Conservation (phyloP, 2,113 vertebrate species). For the Zapus hudsonius region DNA sequence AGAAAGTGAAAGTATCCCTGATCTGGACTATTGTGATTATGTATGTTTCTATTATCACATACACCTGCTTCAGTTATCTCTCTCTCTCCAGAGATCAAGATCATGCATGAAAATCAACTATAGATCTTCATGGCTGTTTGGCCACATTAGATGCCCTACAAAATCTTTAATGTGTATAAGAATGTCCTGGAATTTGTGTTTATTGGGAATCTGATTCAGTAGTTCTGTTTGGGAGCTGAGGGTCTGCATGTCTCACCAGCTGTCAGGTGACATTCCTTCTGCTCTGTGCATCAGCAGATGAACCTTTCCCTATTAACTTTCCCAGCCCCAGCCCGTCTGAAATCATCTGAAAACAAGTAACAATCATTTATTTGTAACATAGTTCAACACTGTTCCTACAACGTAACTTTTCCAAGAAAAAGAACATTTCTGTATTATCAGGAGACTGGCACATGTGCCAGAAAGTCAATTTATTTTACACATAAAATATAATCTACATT, state of each 20-base stretch:
- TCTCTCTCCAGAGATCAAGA: not conserved
- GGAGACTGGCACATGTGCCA: not conserved
- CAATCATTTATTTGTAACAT: not conserved
- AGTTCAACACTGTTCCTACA: not conserved
- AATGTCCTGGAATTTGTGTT: constrained; percentile 25
- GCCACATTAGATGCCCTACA: not conserved
- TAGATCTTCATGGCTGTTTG: not conserved
- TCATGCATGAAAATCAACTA: not conserved
- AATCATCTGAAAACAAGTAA: constrained; percentile 8
- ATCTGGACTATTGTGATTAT: not conserved
- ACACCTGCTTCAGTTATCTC: constrained; percentile 38
- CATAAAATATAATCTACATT: constrained; percentile 43
- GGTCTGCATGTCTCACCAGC: not conserved
- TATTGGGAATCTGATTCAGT: not conserved
- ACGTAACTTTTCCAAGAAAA: constrained; percentile 29
- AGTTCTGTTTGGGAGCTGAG: not conserved
- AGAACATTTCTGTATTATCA: not conserved
- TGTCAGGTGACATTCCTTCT: not conserved
- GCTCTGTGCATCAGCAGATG: not conserved
- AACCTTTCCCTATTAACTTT: not conserved
- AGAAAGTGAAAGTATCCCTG: no score
- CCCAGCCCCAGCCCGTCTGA: not conserved
- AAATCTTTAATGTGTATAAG: not conserved
- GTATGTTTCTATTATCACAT: not conserved
- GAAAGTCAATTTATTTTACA: not conserved